Conservation (phyloP, 2,113 vertebrate genomes). For the Cranoglanis bouderius region DNA sequence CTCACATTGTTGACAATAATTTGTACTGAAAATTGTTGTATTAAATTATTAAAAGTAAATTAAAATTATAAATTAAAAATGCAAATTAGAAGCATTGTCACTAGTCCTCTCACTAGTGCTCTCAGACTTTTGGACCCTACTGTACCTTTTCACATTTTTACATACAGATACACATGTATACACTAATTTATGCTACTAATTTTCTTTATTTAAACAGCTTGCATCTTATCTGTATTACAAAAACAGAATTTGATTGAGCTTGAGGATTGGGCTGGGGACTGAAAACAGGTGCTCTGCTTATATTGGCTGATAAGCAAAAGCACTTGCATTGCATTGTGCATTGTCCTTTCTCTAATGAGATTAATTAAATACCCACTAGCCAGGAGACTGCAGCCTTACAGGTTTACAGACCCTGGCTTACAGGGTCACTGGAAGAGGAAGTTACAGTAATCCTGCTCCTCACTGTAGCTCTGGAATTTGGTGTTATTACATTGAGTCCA, state of each 20-base stretch:
- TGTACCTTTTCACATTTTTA: no score
- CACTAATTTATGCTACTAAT: neutral
- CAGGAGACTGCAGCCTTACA: neutral
- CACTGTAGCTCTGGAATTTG: conserved; percentile 4
- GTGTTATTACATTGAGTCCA: neutral
- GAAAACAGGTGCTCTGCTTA: neutral
- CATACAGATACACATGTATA: no score
- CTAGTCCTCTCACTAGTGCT: no score
- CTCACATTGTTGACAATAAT: no score
- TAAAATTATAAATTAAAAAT: no score
- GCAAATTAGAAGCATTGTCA: no score
- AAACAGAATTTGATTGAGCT: neutral
- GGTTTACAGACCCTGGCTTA: conserved; percentile 5
- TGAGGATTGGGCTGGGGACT: neutral
- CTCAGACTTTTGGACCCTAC: no score
- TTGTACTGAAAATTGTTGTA: no score
- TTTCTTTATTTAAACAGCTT: neutral
- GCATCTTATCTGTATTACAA: neutral
- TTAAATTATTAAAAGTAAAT: no score
- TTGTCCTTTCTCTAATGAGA: conserved; percentile 58
- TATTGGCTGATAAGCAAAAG: neutral
- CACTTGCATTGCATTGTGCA: conserved; percentile 26
- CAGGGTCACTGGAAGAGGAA: conserved; percentile 37
- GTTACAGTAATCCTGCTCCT: conserved; percentile 41
- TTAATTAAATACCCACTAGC: conserved; percentile 50